A percentile compares a stretch with the other conserved stretches of the same genome.
These are phyloP conservation scores for Cricetomys ansorgei DNA, from an alignment of 2,113 vertebrate species.

Conservation along the genomic window DNA sequence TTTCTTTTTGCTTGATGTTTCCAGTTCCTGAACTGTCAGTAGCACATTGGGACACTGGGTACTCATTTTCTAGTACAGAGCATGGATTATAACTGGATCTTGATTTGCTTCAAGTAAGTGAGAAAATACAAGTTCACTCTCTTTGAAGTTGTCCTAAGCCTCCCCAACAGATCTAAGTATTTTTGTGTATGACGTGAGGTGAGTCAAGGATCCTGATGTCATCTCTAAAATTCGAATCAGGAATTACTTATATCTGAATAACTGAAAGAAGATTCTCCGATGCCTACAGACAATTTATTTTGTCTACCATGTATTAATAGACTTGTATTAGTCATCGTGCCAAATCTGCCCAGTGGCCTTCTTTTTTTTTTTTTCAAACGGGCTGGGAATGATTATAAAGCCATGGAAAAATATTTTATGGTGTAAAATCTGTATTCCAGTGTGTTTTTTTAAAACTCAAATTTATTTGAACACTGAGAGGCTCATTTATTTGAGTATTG, in stretches of 20 bases:
- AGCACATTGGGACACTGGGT: not conserved
- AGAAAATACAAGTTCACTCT: conserved; percentile 41
- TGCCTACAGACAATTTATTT: not conserved
- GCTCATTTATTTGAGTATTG: not conserved
- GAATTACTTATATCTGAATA: not conserved
- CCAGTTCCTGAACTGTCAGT: not conserved
- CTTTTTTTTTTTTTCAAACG: not conserved
- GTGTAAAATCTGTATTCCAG: not conserved
- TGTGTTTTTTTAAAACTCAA: not conserved
- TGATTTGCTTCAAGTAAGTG: not conserved
- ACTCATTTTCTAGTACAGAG: conserved; percentile 18
- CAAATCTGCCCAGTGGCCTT: not conserved
- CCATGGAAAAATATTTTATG: conserved; percentile 3
- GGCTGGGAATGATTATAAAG: conserved; percentile 1
- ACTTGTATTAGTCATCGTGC: not conserved
- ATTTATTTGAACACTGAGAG: not conserved
- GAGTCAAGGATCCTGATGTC: not conserved
- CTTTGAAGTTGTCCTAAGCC: not conserved
- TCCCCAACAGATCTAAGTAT: not conserved
- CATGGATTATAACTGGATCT: not conserved
- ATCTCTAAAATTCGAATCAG: conserved; percentile 11
- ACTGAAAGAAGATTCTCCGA: conserved; percentile 4
- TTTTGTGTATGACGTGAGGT: not conserved
- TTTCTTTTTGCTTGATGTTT: not conserved
- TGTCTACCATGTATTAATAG: not conserved